A percentile compares a stretch with the other conserved stretches of the same genome.
Evolutionary conservation across 1,140 invertebrate species (phyloP).

Genomic region (Lordiphosa clarofinis): DNA sequence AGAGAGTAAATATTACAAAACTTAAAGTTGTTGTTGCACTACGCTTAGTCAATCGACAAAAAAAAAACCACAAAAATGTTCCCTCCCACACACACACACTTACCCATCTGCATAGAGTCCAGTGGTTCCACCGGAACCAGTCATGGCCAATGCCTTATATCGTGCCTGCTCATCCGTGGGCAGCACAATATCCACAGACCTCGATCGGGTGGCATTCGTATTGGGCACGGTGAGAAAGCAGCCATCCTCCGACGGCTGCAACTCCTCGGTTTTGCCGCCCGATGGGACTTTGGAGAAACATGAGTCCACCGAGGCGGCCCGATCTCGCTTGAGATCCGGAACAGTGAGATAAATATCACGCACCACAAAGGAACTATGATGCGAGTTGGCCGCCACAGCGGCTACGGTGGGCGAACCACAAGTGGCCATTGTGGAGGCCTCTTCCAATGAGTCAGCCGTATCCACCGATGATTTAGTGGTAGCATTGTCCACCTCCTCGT

Average conservation of each 20-base stretch:
- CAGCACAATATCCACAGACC: conserved; percentile 93
- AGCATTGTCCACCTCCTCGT: conserved; percentile 81
- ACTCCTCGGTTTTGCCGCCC: conserved; percentile 84
- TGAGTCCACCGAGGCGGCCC: conserved; percentile 91
- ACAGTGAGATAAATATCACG: conserved; percentile 90
- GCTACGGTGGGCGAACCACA: conserved; percentile 57
- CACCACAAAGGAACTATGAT: conserved; percentile 76
- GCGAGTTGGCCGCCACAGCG: conserved; percentile 9
- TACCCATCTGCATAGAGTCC: conserved; percentile 67
- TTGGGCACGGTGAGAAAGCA: conserved; percentile 85
- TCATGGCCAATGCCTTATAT: conserved; percentile 88
- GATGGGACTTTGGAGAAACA: conserved; percentile 87
- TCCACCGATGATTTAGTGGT: conserved; percentile 77
- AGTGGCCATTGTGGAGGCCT: conserved; percentile 71
- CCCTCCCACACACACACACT: conserved; percentile 21
- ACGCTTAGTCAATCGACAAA: no score
- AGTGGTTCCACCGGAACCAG: conserved; percentile 54
- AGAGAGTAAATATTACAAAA: no score
- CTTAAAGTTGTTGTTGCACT: no score
- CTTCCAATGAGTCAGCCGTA: conserved; percentile 81
- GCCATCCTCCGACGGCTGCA: conserved; percentile 82
- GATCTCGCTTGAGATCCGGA: conserved; percentile 89
- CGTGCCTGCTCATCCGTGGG: conserved; percentile 91
- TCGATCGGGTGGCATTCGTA: conserved; percentile 86
- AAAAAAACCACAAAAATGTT: no score